A percentile compares a stretch with the other conserved stretches of the same genome.
phyloP scores from a whole-genome alignment of 2,888 invertebrate genomes.

The Drosophila neotestacea region DNA sequence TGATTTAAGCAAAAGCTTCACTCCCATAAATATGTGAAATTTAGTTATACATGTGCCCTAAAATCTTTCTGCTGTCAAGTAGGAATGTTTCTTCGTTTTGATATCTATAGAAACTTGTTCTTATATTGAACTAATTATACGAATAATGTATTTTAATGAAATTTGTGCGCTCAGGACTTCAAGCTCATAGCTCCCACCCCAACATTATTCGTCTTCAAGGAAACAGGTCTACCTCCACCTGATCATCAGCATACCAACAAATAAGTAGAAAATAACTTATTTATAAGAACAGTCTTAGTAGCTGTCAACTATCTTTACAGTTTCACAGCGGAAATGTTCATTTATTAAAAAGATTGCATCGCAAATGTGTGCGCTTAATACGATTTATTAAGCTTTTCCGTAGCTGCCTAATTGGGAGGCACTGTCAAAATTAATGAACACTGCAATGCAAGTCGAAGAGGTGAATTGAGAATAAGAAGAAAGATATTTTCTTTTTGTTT shows the following conservation, averaged over 20 bases:
- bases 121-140: no score
- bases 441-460: conserved; percentile 27
- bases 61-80: no score
- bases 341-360: conserved; percentile 8
- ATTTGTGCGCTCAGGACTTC: neutral
- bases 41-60: no score
- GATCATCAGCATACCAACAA: neutral
- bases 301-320: neutral
- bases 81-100: no score
- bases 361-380: conserved; percentile 33
- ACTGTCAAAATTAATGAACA: conserved; percentile 70
- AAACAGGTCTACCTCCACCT: no score
- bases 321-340: neutral
- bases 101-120: no score
- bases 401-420: conserved; percentile 58
- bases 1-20: no score
- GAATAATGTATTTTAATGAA: neutral
- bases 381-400: conserved; percentile 48
- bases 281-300: neutral
- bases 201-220: no score
- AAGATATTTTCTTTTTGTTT: conserved; percentile 14
- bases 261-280: conserved; percentile 3
- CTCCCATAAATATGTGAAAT: no score
- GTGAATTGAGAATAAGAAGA: conserved; percentile 12
- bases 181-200: neutral